Evolutionary conservation across 1,140 invertebrate genomes (phyloP).

Genomic region (Goniozus legneri): DNA sequence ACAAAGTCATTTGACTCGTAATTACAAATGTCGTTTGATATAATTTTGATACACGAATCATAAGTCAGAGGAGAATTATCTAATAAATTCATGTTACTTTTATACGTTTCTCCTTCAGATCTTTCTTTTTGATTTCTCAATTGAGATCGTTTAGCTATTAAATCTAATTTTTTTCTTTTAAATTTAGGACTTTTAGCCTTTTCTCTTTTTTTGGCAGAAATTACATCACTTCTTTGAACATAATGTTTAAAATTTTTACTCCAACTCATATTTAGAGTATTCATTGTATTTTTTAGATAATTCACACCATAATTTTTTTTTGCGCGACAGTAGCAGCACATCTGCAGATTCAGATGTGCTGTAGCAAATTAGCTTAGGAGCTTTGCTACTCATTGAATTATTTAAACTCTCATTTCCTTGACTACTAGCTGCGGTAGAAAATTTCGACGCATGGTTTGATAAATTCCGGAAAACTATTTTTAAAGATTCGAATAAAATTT

Average conservation of each 20-base stretch:
- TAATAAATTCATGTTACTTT: conserved; percentile 6
- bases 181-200: not conserved
- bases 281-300: conserved; percentile 2
- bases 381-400: conserved; percentile 7
- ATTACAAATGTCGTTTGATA: not conserved
- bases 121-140: conserved; percentile 7
- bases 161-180: not conserved
- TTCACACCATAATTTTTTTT: conserved; percentile 5
- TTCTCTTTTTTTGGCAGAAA: not conserved
- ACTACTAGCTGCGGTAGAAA: not conserved
- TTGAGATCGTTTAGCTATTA: not conserved
- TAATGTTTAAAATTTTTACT: not conserved
- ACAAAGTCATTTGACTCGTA: not conserved
- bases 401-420: conserved; percentile 7
- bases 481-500: conserved; percentile 1
- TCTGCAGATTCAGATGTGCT: conserved; percentile 1
- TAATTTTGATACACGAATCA: not conserved
- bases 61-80: not conserved
- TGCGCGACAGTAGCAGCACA: conserved; percentile 6
- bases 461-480: conserved; percentile 2
- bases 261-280: not conserved
- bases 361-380: conserved; percentile 3
- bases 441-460: conserved; percentile 1
- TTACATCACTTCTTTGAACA: not conserved
- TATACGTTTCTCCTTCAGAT: conserved; percentile 6